Percentiles rank a stretch among this genome's conserved stretches.
These are phyloP conservation scores for Thamnophis elegans DNA, from an alignment of 2,797 vertebrate genomes.

Conservation along the genomic window DNA sequence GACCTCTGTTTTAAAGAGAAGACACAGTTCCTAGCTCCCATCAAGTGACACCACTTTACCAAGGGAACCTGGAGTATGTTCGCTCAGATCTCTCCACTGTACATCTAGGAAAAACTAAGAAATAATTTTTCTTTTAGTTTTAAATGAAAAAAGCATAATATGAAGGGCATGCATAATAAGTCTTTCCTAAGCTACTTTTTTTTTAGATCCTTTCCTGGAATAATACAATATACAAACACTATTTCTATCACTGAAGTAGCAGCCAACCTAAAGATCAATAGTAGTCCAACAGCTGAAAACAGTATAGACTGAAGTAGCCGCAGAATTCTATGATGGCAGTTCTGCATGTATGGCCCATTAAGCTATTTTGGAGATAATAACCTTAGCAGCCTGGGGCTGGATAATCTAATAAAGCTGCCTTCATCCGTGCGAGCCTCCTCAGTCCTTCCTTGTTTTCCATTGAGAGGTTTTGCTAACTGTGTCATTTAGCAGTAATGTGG, in stretches of 20 bases:
- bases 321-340: neutral
- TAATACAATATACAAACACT: neutral
- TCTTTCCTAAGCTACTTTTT: neutral
- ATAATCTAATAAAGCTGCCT: neutral
- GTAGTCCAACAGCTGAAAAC: neutral
- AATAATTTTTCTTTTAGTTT: neutral
- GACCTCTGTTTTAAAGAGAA: neutral
- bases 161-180: neutral
- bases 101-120: neutral
- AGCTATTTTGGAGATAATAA: neutral
- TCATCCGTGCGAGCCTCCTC: neutral
- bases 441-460: neutral
- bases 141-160: neutral
- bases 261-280: neutral
- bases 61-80: neutral
- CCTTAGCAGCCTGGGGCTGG: neutral
- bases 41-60: neutral
- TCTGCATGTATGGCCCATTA: neutral
- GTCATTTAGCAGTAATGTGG: neutral
- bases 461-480: neutral
- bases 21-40: neutral
- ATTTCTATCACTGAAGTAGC: neutral
- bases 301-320: neutral
- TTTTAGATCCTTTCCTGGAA: neutral
- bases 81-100: neutral